Evolutionary conservation across 2,113 vertebrate genomes (phyloP), one percentile per base, ranked within the genome.

Genomic region (Marmota flaviventris): DNA sequence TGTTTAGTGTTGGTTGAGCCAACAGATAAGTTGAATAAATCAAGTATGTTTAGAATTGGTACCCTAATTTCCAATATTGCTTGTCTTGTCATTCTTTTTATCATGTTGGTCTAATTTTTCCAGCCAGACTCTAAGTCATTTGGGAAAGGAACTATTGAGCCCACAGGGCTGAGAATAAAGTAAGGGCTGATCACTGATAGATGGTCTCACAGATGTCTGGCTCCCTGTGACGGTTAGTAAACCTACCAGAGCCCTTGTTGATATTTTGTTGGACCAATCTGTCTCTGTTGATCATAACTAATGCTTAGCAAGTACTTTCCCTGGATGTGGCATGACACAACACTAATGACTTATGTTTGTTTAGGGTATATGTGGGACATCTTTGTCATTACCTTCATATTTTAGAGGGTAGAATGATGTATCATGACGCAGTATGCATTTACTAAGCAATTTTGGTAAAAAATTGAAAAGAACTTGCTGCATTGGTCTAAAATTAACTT

Each of bases 101-200:
- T 48, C n/a, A 7, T n/a, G 2, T 81, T 37, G 5, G 16, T 37
- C 76, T 73, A 32, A 48, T 93, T 78, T 67, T 82, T 25, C 53
- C 75, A 34, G 10, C 51, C 77, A 67, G 32, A 45, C 69, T 34
- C 0, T 6, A n/a, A 42, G 9, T 32, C 39, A n/a, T 25, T 22
- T 86, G 27, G 63, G 56, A 48, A 92, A 90, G 14, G 48, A 79
- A 34, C 27, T 0, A 5, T 16, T 7, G 29, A 4, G 9, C 4
- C 7, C 0, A 6, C 1, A 20, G 17, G 18, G 51, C 48, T 20
- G 20, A 70, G 88, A 48, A n/a, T 32, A 24, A 1, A 34, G 61
- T 2, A 53, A 14, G 29, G 2, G n/a, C 61, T 32, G 45, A 42
- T 12, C 13, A 2, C 8, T 2, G 24, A 27, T 0, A 5, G 42